Conservation (phyloP, 1,140 invertebrate genomes). For the Planococcus citri region DNA sequence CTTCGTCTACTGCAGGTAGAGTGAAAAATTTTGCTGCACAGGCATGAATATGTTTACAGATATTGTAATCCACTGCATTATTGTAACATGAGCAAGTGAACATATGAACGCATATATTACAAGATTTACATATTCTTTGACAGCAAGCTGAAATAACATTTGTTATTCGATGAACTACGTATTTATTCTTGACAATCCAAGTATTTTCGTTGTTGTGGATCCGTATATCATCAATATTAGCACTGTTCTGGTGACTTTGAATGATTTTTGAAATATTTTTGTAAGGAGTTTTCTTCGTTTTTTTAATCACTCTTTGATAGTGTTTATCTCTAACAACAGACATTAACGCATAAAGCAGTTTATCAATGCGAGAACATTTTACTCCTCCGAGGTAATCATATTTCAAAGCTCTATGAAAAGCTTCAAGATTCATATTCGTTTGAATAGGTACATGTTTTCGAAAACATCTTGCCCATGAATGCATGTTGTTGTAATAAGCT, state of each 20-base stretch:
- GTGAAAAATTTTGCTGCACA: too few species aligned
- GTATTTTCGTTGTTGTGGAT: not conserved
- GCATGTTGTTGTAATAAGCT: not conserved
- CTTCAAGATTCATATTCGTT: slow-evolving; percentile 20
- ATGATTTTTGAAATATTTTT: not conserved
- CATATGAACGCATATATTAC: too few species aligned
- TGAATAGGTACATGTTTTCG: not conserved
- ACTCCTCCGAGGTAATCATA: slow-evolving; percentile 14
- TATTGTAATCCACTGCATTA: too few species aligned
- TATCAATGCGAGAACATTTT: slow-evolving; percentile 4
- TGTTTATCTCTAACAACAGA: not conserved
- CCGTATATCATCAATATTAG: too few species aligned
- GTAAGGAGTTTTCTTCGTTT: too few species aligned
- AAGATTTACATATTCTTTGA: too few species aligned
- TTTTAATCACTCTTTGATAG: not conserved
- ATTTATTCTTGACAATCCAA: not conserved
- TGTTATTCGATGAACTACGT: not conserved
- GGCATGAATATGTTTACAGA: too few species aligned
- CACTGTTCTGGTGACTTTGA: not conserved
- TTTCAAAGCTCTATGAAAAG: not conserved
- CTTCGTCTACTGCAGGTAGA: too few species aligned
- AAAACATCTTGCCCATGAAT: slow-evolving; percentile 9
- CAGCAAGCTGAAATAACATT: too few species aligned
- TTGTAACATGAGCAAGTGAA: too few species aligned
- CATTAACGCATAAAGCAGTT: not conserved